Conservation (phyloP, 2,797 vertebrate genomes). For the Paguma larvata region DNA sequence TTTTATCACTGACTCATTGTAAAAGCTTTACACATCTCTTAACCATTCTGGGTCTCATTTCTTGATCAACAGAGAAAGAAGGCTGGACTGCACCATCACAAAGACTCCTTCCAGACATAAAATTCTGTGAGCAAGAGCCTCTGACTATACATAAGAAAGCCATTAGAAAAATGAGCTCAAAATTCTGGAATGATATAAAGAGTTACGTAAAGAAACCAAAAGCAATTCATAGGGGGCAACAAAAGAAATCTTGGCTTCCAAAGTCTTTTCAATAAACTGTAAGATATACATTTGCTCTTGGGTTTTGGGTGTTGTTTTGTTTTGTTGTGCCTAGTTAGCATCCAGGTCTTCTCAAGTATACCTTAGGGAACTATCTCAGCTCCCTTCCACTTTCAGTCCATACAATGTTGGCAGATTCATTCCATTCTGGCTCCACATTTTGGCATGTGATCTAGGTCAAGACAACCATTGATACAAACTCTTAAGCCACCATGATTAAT, state of each 20-base stretch:
- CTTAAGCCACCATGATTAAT: background rate
- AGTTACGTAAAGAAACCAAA: constrained; percentile 34
- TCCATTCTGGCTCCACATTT: background rate
- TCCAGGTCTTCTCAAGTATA: background rate
- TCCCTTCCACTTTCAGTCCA: background rate
- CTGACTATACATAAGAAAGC: constrained; percentile 14
- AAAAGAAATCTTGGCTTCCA: background rate
- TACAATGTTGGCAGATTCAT: background rate
- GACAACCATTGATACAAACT: background rate
- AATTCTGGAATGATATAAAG: background rate
- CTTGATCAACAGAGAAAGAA: constrained; percentile 32
- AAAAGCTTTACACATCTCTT: background rate
- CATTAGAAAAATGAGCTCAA: constrained; percentile 48
- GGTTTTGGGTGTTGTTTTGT: background rate
- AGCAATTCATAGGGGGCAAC: background rate
- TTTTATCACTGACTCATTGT: background rate
- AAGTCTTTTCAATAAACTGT: constrained; percentile 27
- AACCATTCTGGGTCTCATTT: constrained; percentile 8
- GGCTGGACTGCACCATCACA: background rate
- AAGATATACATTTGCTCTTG: background rate
- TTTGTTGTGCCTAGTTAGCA: background rate
- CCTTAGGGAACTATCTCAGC: background rate
- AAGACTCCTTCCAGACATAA: constrained; percentile 6
- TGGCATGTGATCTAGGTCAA: background rate
- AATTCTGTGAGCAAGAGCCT: constrained; percentile 26